These are phyloP conservation scores for Triplophysa yarkandensis DNA, from an alignment of 2,797 vertebrate species.

Conservation along the genomic window DNA sequence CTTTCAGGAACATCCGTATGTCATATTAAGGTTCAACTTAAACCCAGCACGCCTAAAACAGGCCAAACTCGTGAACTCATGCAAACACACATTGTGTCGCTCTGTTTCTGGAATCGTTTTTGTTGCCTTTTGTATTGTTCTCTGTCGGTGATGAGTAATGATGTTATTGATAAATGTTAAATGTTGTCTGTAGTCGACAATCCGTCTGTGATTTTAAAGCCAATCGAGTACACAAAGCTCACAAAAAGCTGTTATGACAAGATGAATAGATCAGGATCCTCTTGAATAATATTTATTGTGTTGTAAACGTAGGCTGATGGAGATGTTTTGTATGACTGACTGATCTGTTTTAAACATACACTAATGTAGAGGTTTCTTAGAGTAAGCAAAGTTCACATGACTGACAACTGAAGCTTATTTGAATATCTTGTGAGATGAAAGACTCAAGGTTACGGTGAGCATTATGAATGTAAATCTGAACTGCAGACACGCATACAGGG, in stretches of 20 bases:
- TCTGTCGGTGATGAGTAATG: slow-evolving; percentile 37
- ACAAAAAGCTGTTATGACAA: background rate
- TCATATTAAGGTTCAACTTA: background rate
- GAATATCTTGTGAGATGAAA: slow-evolving; percentile 64
- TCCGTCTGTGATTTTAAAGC: slow-evolving; percentile 29
- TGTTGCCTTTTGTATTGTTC: slow-evolving; percentile 40
- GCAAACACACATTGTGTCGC: slow-evolving; percentile 16
- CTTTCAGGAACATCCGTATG: background rate
- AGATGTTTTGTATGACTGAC: slow-evolving; percentile 19
- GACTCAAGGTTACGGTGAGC: slow-evolving; percentile 54
- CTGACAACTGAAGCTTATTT: slow-evolving; percentile 2
- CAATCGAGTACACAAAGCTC: slow-evolving; percentile 25
- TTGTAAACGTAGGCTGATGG: slow-evolving; percentile 30
- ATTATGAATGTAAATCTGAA: slow-evolving; percentile 49
- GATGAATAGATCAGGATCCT: background rate
- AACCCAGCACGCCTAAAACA: slow-evolving; percentile 22
- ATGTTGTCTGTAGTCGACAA: slow-evolving; percentile 13
- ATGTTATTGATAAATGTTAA: slow-evolving; percentile 45
- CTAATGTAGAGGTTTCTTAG: slow-evolving; percentile 12
- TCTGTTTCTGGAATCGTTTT: background rate
- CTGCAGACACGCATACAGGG: background rate
- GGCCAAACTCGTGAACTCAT: background rate
- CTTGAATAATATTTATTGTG: slow-evolving; percentile 29
- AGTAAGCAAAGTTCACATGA: slow-evolving; percentile 13
- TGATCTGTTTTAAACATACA: slow-evolving; percentile 29